Percentiles rank a stretch among this genome's conserved stretches.
Conservation (phyloP, 1,140 invertebrate species). For the Sipha flava region DNA sequence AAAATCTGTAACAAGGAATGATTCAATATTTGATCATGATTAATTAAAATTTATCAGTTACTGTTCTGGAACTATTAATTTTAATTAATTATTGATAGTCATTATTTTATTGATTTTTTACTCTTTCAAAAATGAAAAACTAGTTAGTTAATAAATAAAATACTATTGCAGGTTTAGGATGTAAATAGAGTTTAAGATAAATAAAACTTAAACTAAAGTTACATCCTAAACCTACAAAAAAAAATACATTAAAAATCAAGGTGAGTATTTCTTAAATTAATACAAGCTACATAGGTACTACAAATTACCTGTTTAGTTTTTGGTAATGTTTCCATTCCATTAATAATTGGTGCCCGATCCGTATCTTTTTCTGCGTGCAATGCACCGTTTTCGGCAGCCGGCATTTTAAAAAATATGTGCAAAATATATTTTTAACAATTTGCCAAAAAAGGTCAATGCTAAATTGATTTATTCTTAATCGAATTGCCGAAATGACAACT, state of each 20-base stretch:
- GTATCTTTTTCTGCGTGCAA: slow-evolving; percentile 35
- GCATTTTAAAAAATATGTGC: slow-evolving; percentile 27
- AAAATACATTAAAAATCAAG: neutral
- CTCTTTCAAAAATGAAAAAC: too few species aligned
- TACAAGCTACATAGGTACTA: neutral
- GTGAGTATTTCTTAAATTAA: neutral
- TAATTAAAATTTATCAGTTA: too few species aligned
- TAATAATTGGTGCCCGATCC: slow-evolving; percentile 38
- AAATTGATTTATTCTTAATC: neutral
- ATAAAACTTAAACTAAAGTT: neutral
- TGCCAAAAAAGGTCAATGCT: neutral
- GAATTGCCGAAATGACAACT: neutral
- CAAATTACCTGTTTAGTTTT: slow-evolving; percentile 19
- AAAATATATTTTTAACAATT: neutral
- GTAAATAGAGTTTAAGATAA: too few species aligned
- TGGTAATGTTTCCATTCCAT: slow-evolving; percentile 37
- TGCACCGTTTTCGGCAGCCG: slow-evolving; percentile 35
- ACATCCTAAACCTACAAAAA: neutral
- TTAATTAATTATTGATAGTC: too few species aligned
- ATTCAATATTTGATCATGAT: too few species aligned
- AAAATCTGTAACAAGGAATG: too few species aligned
- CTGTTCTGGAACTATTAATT: too few species aligned
- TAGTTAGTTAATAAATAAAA: too few species aligned
- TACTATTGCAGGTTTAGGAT: too few species aligned
- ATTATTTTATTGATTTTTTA: too few species aligned